These are phyloP conservation scores for Sphecodes monilicornis DNA, from an alignment of 2,888 invertebrate species.

Conservation along the genomic window DNA sequence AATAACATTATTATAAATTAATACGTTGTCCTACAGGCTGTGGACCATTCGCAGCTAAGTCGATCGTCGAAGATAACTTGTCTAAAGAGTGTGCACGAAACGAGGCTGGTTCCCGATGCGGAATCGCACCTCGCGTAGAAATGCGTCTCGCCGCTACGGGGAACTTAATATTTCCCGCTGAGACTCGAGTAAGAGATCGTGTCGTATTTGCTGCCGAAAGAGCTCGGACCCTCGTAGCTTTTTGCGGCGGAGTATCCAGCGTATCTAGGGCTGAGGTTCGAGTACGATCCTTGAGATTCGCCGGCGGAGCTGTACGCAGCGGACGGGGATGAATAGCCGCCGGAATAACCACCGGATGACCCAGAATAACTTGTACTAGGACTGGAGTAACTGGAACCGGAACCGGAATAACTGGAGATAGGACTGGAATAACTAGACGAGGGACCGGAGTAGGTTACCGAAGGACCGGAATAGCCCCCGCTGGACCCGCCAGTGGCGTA, in stretches of 20 bases:
- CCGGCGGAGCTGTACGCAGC: conserved; percentile 68
- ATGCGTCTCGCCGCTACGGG: neutral
- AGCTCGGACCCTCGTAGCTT: conserved; percentile 66
- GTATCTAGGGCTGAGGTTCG: conserved; percentile 76
- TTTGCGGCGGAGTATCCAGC: conserved; percentile 71
- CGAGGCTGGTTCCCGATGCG: neutral
- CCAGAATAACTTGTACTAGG: conserved; percentile 61
- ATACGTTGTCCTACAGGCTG: conserved; percentile 10
- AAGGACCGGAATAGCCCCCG: conserved; percentile 32
- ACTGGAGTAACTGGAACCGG: conserved; percentile 67
- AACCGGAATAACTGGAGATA: conserved; percentile 48
- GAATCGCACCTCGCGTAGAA: neutral
- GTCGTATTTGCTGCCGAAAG: conserved; percentile 76
- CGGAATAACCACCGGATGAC: conserved; percentile 62
- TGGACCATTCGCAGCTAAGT: conserved; percentile 23
- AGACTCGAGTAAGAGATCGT: conserved; percentile 82
- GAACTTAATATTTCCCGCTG: conserved; percentile 74
- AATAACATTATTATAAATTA: conserved; percentile 39
- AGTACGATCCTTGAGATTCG: conserved; percentile 77
- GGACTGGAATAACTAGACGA: conserved; percentile 58
- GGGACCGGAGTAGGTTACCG: conserved; percentile 47
- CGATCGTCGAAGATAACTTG: conserved; percentile 1
- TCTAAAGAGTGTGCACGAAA: neutral
- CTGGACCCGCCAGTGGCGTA: conserved; percentile 5
- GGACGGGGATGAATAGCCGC: conserved; percentile 70